These are phyloP conservation scores for Drosophila mimetica DNA, from an alignment of 2,888 invertebrate genomes.

Conservation along the genomic window DNA sequence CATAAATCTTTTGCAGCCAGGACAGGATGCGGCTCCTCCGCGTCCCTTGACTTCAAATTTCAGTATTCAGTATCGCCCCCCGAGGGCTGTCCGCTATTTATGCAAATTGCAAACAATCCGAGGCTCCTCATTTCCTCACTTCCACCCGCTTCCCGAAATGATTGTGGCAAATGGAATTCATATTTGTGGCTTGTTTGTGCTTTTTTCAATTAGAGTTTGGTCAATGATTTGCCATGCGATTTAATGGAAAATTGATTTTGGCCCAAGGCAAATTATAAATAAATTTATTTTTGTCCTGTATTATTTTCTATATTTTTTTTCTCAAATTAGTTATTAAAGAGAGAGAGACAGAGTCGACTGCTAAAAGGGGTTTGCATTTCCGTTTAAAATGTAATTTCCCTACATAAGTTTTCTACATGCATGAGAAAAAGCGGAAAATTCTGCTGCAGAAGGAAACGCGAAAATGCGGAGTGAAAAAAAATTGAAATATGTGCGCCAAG, in stretches of 20 bases:
- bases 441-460: conserved; percentile 36
- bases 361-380: conserved; percentile 35
- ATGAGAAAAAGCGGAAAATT: conserved; percentile 41
- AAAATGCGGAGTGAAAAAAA: conserved; percentile 38
- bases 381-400: conserved; percentile 71
- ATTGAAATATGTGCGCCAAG: conserved; percentile 53
- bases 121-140: conserved; percentile 50
- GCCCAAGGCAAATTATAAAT: conserved; percentile 12
- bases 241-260: conserved; percentile 53
- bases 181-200: conserved; percentile 51
- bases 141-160: conserved; percentile 16
- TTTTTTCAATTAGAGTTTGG: conserved; percentile 60
- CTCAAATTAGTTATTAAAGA: conserved; percentile 29
- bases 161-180: conserved; percentile 49
- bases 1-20: conserved; percentile 62
- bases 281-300: conserved; percentile 8
- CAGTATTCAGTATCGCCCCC: conserved; percentile 4
- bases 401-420: conserved; percentile 10
- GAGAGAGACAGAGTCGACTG: conserved; percentile 21
- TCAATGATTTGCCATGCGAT: conserved; percentile 43
- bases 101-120: conserved; percentile 55
- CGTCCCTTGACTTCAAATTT: not conserved
- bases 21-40: conserved; percentile 17
- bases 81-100: conserved; percentile 43
- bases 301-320: not conserved